Evolutionary conservation across 2,888 invertebrate species (phyloP).

Genomic region (Andrena bicolor): DNA sequence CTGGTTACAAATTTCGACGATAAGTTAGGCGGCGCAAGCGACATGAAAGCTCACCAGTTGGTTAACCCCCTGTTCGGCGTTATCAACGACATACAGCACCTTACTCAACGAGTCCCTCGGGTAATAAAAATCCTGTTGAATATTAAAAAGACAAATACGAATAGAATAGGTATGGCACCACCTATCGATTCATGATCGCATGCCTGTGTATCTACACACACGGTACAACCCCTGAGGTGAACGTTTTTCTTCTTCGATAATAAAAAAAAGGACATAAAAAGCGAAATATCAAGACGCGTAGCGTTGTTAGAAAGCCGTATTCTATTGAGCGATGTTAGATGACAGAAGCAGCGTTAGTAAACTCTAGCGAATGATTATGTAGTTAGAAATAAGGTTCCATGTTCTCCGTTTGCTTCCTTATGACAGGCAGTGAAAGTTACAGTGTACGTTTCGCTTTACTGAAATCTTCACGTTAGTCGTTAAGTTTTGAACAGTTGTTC

Average conservation of each 20-base stretch:
- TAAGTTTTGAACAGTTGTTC: neutral
- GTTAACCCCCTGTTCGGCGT: slow-evolving; percentile 79
- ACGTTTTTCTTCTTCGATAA: slow-evolving; percentile 53
- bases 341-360: slow-evolving; percentile 17
- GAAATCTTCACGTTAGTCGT: neutral
- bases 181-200: slow-evolving; percentile 54
- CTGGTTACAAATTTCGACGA: slow-evolving; percentile 61
- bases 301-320: slow-evolving; percentile 47
- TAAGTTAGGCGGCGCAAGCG: slow-evolving; percentile 77
- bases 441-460: neutral
- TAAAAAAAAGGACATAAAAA: slow-evolving; percentile 61
- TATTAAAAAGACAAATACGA: slow-evolving; percentile 75
- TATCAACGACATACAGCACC: slow-evolving; percentile 84
- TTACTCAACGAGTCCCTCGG: slow-evolving; percentile 82
- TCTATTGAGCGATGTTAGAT: slow-evolving; percentile 34
- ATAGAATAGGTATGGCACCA: slow-evolving; percentile 46
- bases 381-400: neutral
- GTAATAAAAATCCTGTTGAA: slow-evolving; percentile 83
- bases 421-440: neutral
- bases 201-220: slow-evolving; percentile 53
- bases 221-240: slow-evolving; percentile 46
- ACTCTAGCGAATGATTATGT: slow-evolving; percentile 11
- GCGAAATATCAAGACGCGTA: slow-evolving; percentile 50
- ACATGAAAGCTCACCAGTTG: slow-evolving; percentile 82
- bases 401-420: neutral